These are phyloP conservation scores for Numenius phaeopus DNA, from an alignment of 2,797 vertebrate species.

Conservation along the genomic window DNA sequence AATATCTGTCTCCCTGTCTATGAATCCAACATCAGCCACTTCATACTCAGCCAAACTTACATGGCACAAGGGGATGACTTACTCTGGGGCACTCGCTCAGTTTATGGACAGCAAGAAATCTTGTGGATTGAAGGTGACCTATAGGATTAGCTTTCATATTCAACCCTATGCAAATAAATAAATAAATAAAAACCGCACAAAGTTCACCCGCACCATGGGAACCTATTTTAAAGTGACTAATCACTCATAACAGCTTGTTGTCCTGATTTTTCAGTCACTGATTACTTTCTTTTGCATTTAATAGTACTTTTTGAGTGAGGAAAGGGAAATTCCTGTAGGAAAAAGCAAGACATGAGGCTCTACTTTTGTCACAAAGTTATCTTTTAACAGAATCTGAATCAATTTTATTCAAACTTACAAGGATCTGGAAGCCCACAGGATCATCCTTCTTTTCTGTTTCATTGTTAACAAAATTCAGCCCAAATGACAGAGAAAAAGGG, in stretches of 20 bases:
- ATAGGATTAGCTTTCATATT: neutral
- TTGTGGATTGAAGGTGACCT: neutral
- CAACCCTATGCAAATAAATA: neutral
- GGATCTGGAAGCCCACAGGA: neutral
- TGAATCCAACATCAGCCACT: neutral
- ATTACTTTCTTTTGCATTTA: neutral
- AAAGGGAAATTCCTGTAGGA: neutral
- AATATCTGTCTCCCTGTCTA: neutral
- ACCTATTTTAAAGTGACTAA: neutral
- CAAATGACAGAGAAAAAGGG: neutral
- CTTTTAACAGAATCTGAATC: neutral
- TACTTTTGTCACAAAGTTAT: neutral
- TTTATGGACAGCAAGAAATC: neutral
- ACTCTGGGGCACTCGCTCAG: rapidly evolving
- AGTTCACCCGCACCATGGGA: neutral
- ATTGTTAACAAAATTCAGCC: neutral
- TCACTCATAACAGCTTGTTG: neutral
- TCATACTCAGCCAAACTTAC: neutral
- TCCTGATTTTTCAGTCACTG: neutral
- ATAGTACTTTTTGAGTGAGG: neutral
- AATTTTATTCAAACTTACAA: neutral
- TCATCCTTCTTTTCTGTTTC: neutral
- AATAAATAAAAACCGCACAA: neutral
- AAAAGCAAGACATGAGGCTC: neutral
- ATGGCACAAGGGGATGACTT: neutral